Evolutionary conservation across 2,888 invertebrate genomes (phyloP).

Genomic region (Lordiphosa andalusiaca): DNA sequence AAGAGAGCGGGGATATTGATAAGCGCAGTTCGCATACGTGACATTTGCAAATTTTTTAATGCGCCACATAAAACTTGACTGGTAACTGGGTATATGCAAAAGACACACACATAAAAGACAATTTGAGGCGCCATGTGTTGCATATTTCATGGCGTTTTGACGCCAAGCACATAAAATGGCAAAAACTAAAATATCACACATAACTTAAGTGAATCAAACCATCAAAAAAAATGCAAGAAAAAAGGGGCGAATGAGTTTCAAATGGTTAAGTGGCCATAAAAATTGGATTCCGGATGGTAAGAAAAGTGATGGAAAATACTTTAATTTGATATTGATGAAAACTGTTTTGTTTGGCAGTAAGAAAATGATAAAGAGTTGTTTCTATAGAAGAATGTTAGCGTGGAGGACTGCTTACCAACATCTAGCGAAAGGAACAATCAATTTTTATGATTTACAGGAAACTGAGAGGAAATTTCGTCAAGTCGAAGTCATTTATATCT

Average conservation of each 20-base stretch:
- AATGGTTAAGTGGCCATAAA: conserved; percentile 63
- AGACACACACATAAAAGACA: conserved; percentile 51
- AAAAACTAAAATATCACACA: conserved; percentile 37
- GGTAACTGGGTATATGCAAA: conserved; percentile 22
- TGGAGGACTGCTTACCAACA: no score
- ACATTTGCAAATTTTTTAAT: conserved; percentile 68
- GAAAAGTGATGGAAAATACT: neutral
- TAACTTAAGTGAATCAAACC: conserved; percentile 38
- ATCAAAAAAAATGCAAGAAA: neutral
- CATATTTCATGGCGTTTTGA: conserved; percentile 70
- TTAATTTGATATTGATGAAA: conserved; percentile 2
- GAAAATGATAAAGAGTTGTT: no score
- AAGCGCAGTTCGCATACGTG: conserved; percentile 50
- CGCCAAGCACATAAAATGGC: conserved; percentile 53
- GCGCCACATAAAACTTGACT: conserved; percentile 57
- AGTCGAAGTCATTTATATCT: no score
- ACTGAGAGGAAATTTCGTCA: no score
- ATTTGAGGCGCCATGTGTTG: conserved; percentile 68
- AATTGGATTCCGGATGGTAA: conserved; percentile 19
- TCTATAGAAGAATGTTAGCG: no score
- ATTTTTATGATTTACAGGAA: no score
- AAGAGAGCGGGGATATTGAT: conserved; percentile 54
- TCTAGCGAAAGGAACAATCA: no score
- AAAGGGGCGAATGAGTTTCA: conserved; percentile 30
- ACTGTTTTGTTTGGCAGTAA: no score